A percentile compares a stretch with the other conserved stretches of the same genome.
These are phyloP conservation scores for Myopa tessellatipennis DNA, from an alignment of 2,888 invertebrate genomes.

Conservation along the genomic window DNA sequence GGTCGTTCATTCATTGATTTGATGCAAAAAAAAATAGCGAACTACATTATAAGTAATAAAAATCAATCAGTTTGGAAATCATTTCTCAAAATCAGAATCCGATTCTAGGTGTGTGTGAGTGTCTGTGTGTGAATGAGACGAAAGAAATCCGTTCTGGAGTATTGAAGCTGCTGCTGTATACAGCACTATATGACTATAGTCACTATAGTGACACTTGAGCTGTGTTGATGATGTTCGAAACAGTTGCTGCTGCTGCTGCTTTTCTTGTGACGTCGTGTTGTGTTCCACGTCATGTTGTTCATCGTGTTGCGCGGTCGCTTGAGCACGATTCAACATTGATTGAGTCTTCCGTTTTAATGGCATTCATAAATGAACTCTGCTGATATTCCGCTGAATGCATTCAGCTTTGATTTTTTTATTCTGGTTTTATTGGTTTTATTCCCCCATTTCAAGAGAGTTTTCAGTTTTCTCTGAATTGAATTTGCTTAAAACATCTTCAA, in stretches of 20 bases:
- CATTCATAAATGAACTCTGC: too few relatives aligned
- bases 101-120: too few relatives aligned
- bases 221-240: background rate
- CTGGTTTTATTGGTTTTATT: too few relatives aligned
- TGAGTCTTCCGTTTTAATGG: background rate
- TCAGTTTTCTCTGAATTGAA: too few relatives aligned
- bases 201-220: conserved; percentile 1
- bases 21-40: background rate
- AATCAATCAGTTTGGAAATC: too few relatives aligned
- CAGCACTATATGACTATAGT: too few relatives aligned
- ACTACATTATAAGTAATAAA: background rate
- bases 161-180: background rate
- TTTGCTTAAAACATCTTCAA: too few relatives aligned
- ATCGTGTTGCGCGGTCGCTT: background rate
- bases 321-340: background rate
- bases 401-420: too few relatives aligned
- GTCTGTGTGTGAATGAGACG: too few relatives aligned
- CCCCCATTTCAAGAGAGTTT: too few relatives aligned
- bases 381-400: background rate
- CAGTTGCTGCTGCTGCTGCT: background rate
- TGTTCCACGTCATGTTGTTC: background rate
- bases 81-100: too few relatives aligned
- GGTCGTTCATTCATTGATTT: background rate
- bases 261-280: background rate
- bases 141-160: background rate